Percentiles rank a stretch among this genome's conserved stretches.
These are phyloP conservation scores for Syrmaticus mikado DNA, from an alignment of 2,113 vertebrate genomes.

Conservation along the genomic window DNA sequence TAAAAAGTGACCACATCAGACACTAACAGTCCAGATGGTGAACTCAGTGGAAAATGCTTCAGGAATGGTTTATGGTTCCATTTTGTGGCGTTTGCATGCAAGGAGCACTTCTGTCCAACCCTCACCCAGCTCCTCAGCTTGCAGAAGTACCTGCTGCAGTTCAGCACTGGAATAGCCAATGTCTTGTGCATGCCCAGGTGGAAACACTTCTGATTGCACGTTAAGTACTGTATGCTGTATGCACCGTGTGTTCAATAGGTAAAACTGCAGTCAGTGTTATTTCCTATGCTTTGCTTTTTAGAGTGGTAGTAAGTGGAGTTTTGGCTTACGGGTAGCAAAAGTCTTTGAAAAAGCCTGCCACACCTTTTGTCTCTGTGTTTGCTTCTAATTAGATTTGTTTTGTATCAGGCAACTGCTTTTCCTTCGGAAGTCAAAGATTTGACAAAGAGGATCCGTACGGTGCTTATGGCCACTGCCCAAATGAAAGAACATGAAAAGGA, in stretches of 20 bases:
- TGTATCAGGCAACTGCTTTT: slow-evolving; percentile 88
- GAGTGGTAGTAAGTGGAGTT: neutral
- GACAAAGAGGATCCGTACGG: slow-evolving; percentile 95
- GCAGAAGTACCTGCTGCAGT: neutral
- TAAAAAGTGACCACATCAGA: slow-evolving; percentile 20
- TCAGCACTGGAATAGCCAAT: neutral
- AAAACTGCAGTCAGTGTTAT: neutral
- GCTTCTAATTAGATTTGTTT: neutral
- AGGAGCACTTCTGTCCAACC: neutral
- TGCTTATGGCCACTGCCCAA: slow-evolving; percentile 98
- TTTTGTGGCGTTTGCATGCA: neutral
- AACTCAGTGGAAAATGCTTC: neutral
- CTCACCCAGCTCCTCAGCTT: neutral
- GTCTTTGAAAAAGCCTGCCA: neutral
- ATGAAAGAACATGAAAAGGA: slow-evolving; percentile 97
- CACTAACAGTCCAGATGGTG: neutral
- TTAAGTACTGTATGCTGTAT: neutral
- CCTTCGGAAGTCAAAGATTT: slow-evolving; percentile 95
- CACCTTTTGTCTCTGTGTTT: neutral
- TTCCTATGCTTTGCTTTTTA: neutral
- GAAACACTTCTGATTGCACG: neutral
- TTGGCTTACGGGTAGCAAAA: neutral
- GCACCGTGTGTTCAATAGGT: neutral
- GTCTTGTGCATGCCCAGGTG: neutral
- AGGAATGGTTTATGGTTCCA: neutral